Percentiles rank a stretch among this genome's conserved stretches.
Conservation (phyloP, 2,113 vertebrate species). For the Heptranchias perlo region DNA sequence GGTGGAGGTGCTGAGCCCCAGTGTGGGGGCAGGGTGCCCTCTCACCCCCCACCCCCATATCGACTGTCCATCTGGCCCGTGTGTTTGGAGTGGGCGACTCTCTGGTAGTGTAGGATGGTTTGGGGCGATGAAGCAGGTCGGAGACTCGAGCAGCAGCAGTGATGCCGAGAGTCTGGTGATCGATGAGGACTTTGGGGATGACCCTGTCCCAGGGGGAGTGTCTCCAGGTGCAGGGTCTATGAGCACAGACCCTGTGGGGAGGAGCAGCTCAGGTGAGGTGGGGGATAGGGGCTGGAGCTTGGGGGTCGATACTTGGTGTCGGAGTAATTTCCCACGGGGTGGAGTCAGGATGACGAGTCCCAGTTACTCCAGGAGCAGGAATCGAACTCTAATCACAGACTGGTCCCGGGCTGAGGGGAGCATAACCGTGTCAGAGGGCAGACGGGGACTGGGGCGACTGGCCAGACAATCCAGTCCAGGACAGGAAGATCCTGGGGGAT, state of each 20-base stretch:
- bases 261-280: not conserved
- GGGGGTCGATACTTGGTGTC: too few species aligned
- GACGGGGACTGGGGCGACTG: not conserved
- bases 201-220: not conserved
- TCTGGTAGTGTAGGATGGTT: not conserved
- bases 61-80: accelerated
- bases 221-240: too few species aligned
- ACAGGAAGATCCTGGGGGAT: not conserved
- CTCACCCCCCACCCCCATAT: not conserved
- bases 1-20: not conserved
- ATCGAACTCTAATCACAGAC: too few species aligned
- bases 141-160: not conserved
- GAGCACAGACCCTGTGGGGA: not conserved
- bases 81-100: not conserved
- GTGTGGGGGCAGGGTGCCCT: not conserved
- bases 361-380: too few species aligned
- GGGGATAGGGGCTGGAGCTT: not conserved
- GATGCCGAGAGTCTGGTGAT: not conserved
- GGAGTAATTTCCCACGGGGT: not conserved
- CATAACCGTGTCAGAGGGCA: too few species aligned
- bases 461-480: too few species aligned
- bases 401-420: too few species aligned
- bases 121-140: not conserved
- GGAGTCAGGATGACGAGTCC: not conserved
- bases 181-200: not conserved